Evolutionary conservation across 2,888 invertebrate species (phyloP), one percentile per base, ranked within the genome.

Genomic region (Linnaemya tessellans): DNA sequence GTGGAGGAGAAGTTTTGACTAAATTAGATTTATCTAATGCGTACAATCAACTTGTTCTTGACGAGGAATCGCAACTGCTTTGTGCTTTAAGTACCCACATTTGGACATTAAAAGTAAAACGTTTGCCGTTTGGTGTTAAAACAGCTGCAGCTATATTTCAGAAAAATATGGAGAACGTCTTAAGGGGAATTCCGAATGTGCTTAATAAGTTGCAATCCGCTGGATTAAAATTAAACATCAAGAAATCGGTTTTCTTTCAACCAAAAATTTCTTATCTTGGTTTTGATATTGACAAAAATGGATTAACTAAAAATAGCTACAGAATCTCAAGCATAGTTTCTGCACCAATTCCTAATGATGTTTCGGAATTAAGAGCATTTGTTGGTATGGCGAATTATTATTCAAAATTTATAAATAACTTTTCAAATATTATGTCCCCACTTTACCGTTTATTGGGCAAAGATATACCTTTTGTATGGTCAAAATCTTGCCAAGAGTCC

Each of bases 141-240:
- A n/a, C n/a, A n/a, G n/a, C n/a, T n/a, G n/a, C n/a, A n/a, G n/a
- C n/a, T n/a, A n/a, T n/a, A n/a, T n/a, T n/a, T n/a, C n/a, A n/a
- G n/a, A n/a, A n/a, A n/a, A n/a, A n/a, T 15, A 35, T 5, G 58
- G 22, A 30, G 35, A 58, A 30, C 30, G 58, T 9, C 7, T 7
- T 35, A 35, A 35, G 35, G 7, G 35, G 35, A 3, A 35, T 35
- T 35, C 35, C 35, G 7, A 5, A 5, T 35, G 70, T 35, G 35
- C 7, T 35, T 5, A 3, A 35, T 5, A 35, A 35, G 7, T 35
- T 35, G 35, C 35, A 35, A 49, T 71, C 90, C 11, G 90, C 89
- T 11, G 88, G 41, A 86, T 87, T 73, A 38, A 86, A 1, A 85
- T 86, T 4, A 89, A 90, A 82, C 80, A 90, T 8, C n/a, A 80